phyloP scores from a whole-genome alignment of 2,888 invertebrate genomes.

The Holacanthella duospinosa region DNA sequence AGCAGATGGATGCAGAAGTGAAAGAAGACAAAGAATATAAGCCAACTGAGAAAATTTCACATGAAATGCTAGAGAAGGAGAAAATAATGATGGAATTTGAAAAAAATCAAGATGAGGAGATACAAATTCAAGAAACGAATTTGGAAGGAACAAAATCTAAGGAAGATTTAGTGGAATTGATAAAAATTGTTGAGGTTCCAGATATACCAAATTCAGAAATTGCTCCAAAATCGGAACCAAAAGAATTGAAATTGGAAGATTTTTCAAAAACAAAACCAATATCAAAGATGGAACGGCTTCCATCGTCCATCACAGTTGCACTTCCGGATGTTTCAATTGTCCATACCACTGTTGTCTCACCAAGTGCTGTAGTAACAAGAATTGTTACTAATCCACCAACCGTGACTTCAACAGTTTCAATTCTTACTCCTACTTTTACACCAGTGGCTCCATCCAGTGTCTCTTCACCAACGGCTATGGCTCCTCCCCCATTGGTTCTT shows the following conservation, averaged over 20 bases:
- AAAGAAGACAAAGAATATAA: no score
- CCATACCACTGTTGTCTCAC: conserved; percentile 2
- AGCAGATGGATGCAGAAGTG: no score
- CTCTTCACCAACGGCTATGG: neutral
- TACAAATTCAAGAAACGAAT: no score
- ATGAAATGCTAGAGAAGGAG: no score
- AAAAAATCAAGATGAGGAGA: no score
- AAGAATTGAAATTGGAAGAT: neutral
- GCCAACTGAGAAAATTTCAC: no score
- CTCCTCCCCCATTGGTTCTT: no score
- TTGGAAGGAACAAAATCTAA: no score
- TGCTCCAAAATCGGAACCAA: neutral
- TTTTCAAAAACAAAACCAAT: neutral
- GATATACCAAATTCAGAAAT: neutral
- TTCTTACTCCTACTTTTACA: conserved; percentile 1
- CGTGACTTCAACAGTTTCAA: neutral
- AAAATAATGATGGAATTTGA: no score
- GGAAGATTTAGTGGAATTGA: no score
- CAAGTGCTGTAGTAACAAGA: conserved; percentile 5
- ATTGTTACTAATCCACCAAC: neutral
- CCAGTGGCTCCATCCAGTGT: neutral
- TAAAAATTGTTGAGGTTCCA: no score
- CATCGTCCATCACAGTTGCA: neutral
- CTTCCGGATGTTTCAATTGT: neutral
- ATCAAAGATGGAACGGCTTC: neutral